Evolutionary conservation across 1,140 invertebrate species (phyloP).

Genomic region (Euschistus heros): DNA sequence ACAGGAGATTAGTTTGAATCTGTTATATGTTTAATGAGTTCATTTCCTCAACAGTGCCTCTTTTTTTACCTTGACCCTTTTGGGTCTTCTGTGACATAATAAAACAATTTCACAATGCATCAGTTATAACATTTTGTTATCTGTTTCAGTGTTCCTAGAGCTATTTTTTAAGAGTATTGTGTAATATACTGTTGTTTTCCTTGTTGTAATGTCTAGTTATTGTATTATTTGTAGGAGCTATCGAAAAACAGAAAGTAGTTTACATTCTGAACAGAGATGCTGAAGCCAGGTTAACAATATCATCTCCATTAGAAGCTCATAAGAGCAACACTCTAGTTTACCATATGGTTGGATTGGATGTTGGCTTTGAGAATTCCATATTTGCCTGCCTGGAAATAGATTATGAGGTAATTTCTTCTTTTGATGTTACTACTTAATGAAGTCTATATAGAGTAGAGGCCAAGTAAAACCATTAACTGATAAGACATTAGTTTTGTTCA

Average conservation of each 20-base stretch:
- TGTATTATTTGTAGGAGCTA: constrained; percentile 52
- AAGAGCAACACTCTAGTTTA: constrained; percentile 99
- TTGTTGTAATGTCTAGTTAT: constrained; percentile 13
- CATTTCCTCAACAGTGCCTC: no score
- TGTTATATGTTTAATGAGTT: no score
- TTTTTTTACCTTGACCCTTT: no score
- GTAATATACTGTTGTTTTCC: neutral
- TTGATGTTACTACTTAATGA: no score
- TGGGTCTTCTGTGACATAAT: no score
- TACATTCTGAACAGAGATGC: constrained; percentile 98
- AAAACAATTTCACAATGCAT: no score
- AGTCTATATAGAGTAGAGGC: no score
- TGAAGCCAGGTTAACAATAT: constrained; percentile 93
- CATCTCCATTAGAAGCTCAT: constrained; percentile 96
- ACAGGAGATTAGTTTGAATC: no score
- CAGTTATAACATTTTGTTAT: no score
- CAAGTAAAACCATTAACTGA: no score
- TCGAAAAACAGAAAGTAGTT: constrained; percentile 98
- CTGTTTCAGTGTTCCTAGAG: no score
- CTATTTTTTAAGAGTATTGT: neutral
- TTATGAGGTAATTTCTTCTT: constrained; percentile 63
- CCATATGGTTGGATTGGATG: constrained; percentile 97
- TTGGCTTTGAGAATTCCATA: constrained; percentile 98
- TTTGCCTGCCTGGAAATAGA: constrained; percentile 99
- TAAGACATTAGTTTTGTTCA: no score